These are phyloP conservation scores for Pristionchus mayeri DNA, from an alignment of 2,888 invertebrate species.

Conservation along the genomic window DNA sequence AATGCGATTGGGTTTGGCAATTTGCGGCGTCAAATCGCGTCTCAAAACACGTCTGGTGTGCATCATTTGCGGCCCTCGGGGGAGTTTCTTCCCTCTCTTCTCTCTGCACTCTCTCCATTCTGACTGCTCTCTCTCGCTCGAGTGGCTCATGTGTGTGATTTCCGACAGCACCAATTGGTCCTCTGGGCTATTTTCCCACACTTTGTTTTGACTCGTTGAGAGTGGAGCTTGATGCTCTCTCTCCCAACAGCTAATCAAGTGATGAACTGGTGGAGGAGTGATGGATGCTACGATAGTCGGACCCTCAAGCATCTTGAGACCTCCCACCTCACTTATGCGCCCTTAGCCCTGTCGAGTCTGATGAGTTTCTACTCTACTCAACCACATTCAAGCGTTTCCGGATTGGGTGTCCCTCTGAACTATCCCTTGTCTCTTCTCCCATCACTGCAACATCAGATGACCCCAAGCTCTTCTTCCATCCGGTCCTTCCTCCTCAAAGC, in stretches of 20 bases:
- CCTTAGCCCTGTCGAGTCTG: too few relatives aligned
- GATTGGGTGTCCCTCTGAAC: too few relatives aligned
- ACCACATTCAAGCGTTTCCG: neutral
- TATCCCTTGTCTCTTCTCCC: neutral
- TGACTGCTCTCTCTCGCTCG: neutral
- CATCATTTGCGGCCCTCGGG: conserved; percentile 28
- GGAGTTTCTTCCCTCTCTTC: neutral
- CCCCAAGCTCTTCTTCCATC: conserved; percentile 18
- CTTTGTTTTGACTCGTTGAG: conserved; percentile 11
- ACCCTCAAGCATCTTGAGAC: too few relatives aligned
- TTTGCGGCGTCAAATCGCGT: neutral
- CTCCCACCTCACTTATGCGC: neutral
- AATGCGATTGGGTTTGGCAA: too few relatives aligned
- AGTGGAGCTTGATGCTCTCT: neutral
- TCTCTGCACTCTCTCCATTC: conserved; percentile 13
- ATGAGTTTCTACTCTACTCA: too few relatives aligned
- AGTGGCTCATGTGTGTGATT: neutral
- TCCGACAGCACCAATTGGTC: conserved; percentile 28
- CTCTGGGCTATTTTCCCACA: conserved; percentile 23
- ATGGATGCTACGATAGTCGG: neutral
- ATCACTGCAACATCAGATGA: conserved; percentile 13
- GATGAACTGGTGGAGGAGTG: neutral
- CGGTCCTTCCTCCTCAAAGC: neutral
- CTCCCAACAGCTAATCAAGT: neutral
- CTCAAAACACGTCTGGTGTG: too few relatives aligned